Conservation (phyloP, 2,888 invertebrate species). For the Pimpla rufipes region DNA sequence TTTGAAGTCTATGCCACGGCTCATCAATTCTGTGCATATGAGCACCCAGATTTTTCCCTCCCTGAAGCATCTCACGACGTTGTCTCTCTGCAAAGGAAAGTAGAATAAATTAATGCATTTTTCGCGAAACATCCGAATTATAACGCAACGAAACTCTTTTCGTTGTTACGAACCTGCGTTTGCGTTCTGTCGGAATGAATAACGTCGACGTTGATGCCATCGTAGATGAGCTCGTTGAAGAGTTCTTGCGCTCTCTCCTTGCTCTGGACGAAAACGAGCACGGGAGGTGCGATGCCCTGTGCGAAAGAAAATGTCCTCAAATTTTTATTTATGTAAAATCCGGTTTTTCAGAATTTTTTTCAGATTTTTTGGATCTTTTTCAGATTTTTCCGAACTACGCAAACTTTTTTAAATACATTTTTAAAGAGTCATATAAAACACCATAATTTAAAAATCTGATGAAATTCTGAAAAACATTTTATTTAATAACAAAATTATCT, state of each 20-base stretch:
- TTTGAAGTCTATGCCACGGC: conserved; percentile 98
- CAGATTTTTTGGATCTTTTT: no score
- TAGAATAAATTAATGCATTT: conserved; percentile 4
- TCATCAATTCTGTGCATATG: conserved; percentile 98
- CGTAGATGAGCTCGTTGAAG: conserved; percentile 95
- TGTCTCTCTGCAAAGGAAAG: conserved; percentile 91
- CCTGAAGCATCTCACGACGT: conserved; percentile 95
- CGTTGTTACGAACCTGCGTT: conserved; percentile 88
- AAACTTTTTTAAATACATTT: no score
- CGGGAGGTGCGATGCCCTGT: conserved; percentile 94
- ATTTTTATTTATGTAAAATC: no score
- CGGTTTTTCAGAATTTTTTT: no score
- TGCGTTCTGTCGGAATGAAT: conserved; percentile 97
- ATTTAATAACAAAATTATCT: no score
- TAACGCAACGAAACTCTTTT: conserved; percentile 12
- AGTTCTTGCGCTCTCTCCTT: conserved; percentile 97
- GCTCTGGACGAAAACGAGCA: conserved; percentile 95
- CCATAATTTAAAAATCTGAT: no score
- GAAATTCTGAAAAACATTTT: no score
- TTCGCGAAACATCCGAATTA: neutral
- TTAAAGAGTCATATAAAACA: no score
- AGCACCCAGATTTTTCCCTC: conserved; percentile 97
- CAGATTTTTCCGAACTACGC: no score
- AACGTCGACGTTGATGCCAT: conserved; percentile 96
- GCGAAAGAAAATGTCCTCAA: conserved; percentile 40